A percentile compares a stretch with the other conserved stretches of the same genome.
Evolutionary conservation across 2,888 invertebrate species (phyloP).

Genomic region (Mesorhabditis sp.): DNA sequence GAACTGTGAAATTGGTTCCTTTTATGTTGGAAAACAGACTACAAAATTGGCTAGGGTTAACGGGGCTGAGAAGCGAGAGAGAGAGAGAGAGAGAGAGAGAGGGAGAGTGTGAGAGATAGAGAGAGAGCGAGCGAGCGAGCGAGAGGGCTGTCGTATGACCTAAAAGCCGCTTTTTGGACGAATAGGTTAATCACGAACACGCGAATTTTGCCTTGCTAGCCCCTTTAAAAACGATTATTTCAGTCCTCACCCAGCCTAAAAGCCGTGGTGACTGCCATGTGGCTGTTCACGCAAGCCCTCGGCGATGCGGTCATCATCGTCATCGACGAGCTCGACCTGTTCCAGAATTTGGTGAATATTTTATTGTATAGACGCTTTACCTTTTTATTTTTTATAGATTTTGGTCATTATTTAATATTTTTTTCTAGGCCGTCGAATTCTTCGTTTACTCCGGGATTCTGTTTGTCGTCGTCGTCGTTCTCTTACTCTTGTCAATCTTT

Average conservation of each 20-base stretch:
- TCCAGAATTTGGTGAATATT: conserved; percentile 24
- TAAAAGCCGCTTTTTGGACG: no score
- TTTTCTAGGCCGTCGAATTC: conserved; percentile 29
- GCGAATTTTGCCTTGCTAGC: no score
- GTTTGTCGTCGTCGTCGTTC: conserved; percentile 77
- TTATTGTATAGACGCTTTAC: neutral
- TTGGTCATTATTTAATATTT: neutral
- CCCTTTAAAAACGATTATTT: neutral
- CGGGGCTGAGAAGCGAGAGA: neutral
- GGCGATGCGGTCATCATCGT: conserved; percentile 88
- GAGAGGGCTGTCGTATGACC: no score
- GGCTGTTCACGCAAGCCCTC: conserved; percentile 84
- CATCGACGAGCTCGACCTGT: conserved; percentile 27
- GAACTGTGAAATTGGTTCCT: neutral
- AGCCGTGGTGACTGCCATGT: conserved; percentile 82
- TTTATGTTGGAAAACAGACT: neutral
- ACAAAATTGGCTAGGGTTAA: neutral
- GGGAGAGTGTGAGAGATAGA: no score
- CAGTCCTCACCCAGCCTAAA: conserved; percentile 84
- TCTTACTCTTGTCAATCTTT: conserved; percentile 74
- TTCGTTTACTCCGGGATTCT: conserved; percentile 63
- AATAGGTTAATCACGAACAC: no score
- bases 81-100: no score
- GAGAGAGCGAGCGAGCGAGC: no score
- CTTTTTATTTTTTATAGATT: neutral